phyloP scores from a whole-genome alignment of 1,140 invertebrate species.

The Acromyrmex echinatior region DNA sequence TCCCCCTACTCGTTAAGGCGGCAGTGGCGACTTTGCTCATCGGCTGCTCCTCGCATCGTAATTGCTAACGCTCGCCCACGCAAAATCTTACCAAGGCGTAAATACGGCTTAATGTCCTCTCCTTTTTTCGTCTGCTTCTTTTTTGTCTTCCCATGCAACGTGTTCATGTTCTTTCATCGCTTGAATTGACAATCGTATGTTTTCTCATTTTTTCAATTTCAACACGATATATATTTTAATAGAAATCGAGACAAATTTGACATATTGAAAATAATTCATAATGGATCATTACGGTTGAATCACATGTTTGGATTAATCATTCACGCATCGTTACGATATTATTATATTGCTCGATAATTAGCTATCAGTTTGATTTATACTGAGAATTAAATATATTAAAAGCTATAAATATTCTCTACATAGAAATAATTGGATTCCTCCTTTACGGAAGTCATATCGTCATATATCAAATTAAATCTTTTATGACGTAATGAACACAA shows the following conservation, averaged over 20 bases:
- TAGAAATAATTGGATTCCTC: neutral
- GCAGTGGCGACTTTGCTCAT: constrained; percentile 65
- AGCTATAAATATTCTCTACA: neutral
- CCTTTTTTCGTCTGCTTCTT: neutral
- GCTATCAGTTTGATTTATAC: neutral
- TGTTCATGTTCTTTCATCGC: constrained; percentile 5
- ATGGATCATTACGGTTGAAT: neutral
- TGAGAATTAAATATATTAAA: constrained; percentile 1
- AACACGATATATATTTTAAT: neutral
- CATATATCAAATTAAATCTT: neutral
- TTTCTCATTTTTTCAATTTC: constrained; percentile 21
- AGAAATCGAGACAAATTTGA: neutral
- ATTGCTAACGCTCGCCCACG: constrained; percentile 75
- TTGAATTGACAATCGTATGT: neutral
- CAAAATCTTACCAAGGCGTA: constrained; percentile 73
- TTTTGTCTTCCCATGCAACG: neutral
- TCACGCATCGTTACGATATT: neutral
- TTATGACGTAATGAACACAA: neutral
- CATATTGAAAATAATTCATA: neutral
- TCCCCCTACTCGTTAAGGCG: constrained; percentile 68
- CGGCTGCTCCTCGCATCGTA: constrained; percentile 69
- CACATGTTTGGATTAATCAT: constrained; percentile 7
- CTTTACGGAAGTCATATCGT: neutral
- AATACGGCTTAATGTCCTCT: constrained; percentile 74
- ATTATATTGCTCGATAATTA: constrained; percentile 23